Evolutionary conservation across 2,113 vertebrate species (phyloP), one percentile per base, ranked within the genome.

Genomic region (Microtus pennsylvanicus): DNA sequence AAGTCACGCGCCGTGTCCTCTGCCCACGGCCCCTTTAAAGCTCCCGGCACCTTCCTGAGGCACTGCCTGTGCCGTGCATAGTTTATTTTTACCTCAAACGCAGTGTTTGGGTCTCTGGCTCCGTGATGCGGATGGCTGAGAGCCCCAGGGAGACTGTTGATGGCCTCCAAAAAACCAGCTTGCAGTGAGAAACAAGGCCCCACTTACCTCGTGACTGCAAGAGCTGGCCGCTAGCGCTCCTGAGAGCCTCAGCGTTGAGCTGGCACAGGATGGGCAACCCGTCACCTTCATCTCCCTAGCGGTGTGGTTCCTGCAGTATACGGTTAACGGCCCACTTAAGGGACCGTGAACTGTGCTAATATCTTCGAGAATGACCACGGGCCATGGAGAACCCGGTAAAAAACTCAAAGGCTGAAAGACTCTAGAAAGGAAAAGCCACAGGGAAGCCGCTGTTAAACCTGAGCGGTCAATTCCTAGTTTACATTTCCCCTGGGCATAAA

Each of bases 281-380:
- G 4, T 33, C 16, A 12, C 16, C 22, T 55, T 30, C 0, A 2
- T n/a, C 26, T 47, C n/a, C 28, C 26, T 1, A 0, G 2, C 9
- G 28, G 75, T 33, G 74, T 21, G 2, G 10, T 42, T n/a, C 69
- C n/a, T 7, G 7, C 0, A 30, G 55, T 30, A 8, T 5, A 24
- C 0, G 0, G 30, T 26, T 7, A 5, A 4, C 7, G 55, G 70
- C 35, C 3, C 0, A 13, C 50, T 28, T 0, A 4, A 33, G 19
- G 82, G 67, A 47, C 11, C 0, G 12, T 5, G 47, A 35, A 45
- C 33, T 55, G 28, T 26, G 1, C 4, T 77, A 13, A 76, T 30
- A 24, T 14, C 81, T 52, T 67, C 7, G 3, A n/a, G 35, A 47
- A 11, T 67, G 13, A 75, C 42, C 72, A 52, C 26, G 42, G 38